Base-by-base conservation (phyloP, 2,113 vertebrate genomes). In the Xenopus laevis region DNA sequence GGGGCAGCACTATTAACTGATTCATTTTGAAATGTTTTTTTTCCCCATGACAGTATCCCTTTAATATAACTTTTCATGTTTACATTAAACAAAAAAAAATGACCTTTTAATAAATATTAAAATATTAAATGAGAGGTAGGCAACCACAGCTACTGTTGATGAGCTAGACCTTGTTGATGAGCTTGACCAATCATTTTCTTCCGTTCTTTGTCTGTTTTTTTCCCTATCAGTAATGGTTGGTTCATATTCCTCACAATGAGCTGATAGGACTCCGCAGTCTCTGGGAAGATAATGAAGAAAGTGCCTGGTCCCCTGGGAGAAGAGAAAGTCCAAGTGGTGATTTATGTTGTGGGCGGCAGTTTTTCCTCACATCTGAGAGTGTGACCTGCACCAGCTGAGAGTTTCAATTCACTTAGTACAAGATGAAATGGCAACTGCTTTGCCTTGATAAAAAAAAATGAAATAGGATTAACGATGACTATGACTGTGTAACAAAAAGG, bases 391-490 rank as follows among this genome's bases (percentile, higher is more conserved):
- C 83, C 81, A 81, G 79, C 80, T 83, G 81, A 83, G 81, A 80
- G 63, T 76, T 85, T 82, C 78, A 81, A 55, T 83, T 86, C 82
- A 85, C 83, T 82, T 68, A 78, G 72, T 62, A 71, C 58, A 80
- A 63, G 69, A 82, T 64, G 74, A 85, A 87, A 86, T 74, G 79
- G 74, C 80, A 84, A 63, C 79, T 82, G 78, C 0, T 0, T 58
- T 81, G 64, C 68, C 78, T 13, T 82, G 78, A 85, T 80, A 47
- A 80, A 79, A 80, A 71, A 77, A 77, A 53, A 71, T 78, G 47
- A 79, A 83, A 79, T 74, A 77, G 67, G 78, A 84, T 83, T 85
- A 79, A 79, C 67, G 70, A 40, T 65, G 79, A 79, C 72, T 53
- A 80, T 68, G 79, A 65, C 78, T 79, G 74, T 80, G 80, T 58